A percentile compares a stretch with the other conserved stretches of the same genome.
Evolutionary conservation across 2,888 invertebrate species (phyloP).

Genomic region (Alloscopus bannaensis): DNA sequence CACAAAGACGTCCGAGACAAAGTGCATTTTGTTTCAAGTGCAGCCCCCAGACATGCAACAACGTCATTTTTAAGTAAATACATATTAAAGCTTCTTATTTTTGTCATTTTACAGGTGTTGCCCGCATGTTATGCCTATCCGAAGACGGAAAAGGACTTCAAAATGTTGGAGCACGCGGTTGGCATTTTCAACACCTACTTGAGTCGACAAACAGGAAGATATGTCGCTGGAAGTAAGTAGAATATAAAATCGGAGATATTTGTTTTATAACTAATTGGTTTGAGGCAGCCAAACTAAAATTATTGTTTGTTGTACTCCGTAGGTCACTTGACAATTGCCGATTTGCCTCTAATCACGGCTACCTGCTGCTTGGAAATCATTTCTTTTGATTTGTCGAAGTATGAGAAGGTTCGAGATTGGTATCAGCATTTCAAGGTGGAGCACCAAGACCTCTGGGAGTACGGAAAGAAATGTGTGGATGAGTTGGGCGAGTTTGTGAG

Average conservation of each 20-base stretch:
- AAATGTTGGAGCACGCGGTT: constrained; percentile 82
- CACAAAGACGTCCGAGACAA: neutral
- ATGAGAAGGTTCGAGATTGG: constrained; percentile 75
- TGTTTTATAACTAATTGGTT: neutral
- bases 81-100: no score
- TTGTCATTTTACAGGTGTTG: constrained; percentile 80
- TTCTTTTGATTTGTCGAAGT: constrained; percentile 80
- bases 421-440: constrained; percentile 67
- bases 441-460: constrained; percentile 80
- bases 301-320: constrained; percentile 1
- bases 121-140: constrained; percentile 87
- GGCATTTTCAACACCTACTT: constrained; percentile 83
- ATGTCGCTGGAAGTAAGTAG: constrained; percentile 80
- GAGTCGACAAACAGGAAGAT: constrained; percentile 79
- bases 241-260: neutral
- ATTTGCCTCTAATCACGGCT: constrained; percentile 83
- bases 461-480: constrained; percentile 82
- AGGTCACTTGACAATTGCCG: constrained; percentile 85
- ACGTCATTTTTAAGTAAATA: no score
- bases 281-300: constrained; percentile 8
- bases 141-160: constrained; percentile 81
- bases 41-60: no score
- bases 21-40: constrained; percentile 37
- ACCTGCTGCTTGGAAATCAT: constrained; percentile 86
- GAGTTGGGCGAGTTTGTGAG: constrained; percentile 82